A percentile compares a stretch with the other conserved stretches of the same genome.
Conservation (phyloP, 2,797 vertebrate genomes). For the Lepus townsendii region DNA sequence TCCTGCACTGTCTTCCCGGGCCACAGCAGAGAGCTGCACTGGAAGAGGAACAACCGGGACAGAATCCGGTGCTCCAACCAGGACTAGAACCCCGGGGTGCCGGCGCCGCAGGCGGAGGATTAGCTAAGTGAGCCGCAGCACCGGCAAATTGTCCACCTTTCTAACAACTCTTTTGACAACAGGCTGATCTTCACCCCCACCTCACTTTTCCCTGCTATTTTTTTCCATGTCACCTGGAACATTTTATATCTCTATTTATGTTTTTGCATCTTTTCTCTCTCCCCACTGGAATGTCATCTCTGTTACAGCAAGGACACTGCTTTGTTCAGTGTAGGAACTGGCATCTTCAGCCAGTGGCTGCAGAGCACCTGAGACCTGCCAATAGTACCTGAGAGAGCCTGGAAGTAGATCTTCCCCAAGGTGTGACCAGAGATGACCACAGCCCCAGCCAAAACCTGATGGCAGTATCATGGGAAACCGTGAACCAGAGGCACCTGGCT, state of each 20-base stretch:
- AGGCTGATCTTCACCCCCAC: neutral
- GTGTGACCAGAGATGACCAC: neutral
- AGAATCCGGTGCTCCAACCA: too few species aligned
- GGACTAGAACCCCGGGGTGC: too few species aligned
- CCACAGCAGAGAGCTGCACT: too few species aligned
- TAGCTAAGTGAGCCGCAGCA: too few species aligned
- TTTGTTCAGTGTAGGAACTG: neutral
- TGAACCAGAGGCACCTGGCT: neutral
- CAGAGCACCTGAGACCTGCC: neutral
- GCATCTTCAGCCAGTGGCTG: neutral
- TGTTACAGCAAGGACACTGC: too few species aligned
- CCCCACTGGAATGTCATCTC: neutral
- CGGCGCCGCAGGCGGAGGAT: too few species aligned
- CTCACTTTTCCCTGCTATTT: neutral
- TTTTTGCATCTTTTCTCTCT: neutral
- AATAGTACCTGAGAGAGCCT: neutral
- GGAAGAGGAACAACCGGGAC: too few species aligned
- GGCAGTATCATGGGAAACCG: neutral
- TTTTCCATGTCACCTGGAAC: neutral
- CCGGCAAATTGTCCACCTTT: neutral
- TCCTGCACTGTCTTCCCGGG: too few species aligned
- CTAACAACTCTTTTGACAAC: neutral
- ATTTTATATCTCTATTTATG: neutral
- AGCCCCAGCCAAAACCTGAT: neutral
- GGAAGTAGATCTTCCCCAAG: neutral